Evolutionary conservation across 2,797 vertebrate genomes (phyloP), one percentile per base, ranked within the genome.

Genomic region (Myripristis jacobus): DNA sequence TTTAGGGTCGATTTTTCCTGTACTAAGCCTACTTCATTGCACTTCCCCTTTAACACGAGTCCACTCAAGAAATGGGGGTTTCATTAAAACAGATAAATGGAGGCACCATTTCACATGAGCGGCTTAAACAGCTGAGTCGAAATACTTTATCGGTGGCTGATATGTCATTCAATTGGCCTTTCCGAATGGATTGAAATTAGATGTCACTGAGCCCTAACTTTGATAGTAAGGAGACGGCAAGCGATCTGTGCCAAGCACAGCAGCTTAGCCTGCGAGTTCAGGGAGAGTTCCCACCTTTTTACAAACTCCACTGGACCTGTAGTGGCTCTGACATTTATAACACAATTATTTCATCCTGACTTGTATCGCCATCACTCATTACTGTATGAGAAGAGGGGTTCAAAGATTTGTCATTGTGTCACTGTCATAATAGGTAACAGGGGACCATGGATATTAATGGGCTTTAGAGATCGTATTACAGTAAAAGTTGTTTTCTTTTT

Each of bases 121-220:
- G 73, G 68, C 81, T 90, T 75, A 77, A 87, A 89, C 58, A 79
- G 83, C 84, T 80, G 77, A 86, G 84, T 84, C 0, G 57, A 82
- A 80, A 80, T 81, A 73, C 69, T 75, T 90, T 87, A 88, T 87
- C 82, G 73, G 78, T 5, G 1, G 62, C 75, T 83, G 79, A 66
- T 81, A 56, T 68, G 81, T 84, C 84, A 71, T 83, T 86, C 84
- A 84, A 25, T 82, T 81, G 86, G 82, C 79, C 84, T 65, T 57
- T 66, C 41, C 84, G 83, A 90, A 82, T 56, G 76, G 56, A 48
- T 65, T 82, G 73, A 89, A 87, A 88, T 78, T 69, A 91, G 79
- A 73, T 63, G 76, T 73, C 82, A 83, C 56, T 65, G 79, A 90
- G 82, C 50, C 38, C 68, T 13, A 34, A 10, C 8, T n/a, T 16